Percentiles rank a stretch among this genome's conserved stretches.
These are phyloP conservation scores for Parapristionchus giblindavisi DNA, from an alignment of 2,888 invertebrate genomes.

Conservation along the genomic window DNA sequence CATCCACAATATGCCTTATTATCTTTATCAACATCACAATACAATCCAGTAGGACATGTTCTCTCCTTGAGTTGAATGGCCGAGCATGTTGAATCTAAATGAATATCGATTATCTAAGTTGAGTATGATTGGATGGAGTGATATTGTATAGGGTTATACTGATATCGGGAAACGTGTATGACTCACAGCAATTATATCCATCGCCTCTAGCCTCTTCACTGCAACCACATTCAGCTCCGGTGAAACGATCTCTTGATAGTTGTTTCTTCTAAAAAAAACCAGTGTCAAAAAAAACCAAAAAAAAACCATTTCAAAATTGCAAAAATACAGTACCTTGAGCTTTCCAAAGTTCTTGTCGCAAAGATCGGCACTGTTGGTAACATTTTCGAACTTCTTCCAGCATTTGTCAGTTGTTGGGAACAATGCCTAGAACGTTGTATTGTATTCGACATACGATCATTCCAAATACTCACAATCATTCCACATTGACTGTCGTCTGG, in stretches of 20 bases:
- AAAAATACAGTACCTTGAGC: slow-evolving; percentile 22
- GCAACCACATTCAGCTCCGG: slow-evolving; percentile 25
- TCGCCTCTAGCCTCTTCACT: slow-evolving; percentile 3
- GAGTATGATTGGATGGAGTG: too few relatives aligned
- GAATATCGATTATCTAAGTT: too few relatives aligned
- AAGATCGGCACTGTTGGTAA: slow-evolving; percentile 17
- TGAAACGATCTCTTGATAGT: slow-evolving; percentile 21
- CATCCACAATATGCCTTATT: slow-evolving; percentile 9
- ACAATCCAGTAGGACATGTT: too few relatives aligned
- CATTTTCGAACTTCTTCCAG: slow-evolving; percentile 32
- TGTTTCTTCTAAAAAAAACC: neutral
- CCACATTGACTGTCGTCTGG: too few relatives aligned
- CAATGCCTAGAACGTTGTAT: slow-evolving; percentile 23
- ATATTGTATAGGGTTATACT: too few relatives aligned
- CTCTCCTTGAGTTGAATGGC: too few relatives aligned
- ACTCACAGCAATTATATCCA: slow-evolving; percentile 37
- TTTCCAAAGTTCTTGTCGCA: slow-evolving; percentile 35
- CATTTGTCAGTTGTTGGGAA: slow-evolving; percentile 28
- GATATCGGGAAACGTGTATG: too few relatives aligned
- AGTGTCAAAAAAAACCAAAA: too few relatives aligned
- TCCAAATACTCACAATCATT: too few relatives aligned
- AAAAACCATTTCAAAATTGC: neutral
- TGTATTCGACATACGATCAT: too few relatives aligned
- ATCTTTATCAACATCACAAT: too few relatives aligned
- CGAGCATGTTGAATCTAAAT: too few relatives aligned